phyloP scores from a whole-genome alignment of 2,797 vertebrate genomes.

The Oreonectes daqikongensis region DNA sequence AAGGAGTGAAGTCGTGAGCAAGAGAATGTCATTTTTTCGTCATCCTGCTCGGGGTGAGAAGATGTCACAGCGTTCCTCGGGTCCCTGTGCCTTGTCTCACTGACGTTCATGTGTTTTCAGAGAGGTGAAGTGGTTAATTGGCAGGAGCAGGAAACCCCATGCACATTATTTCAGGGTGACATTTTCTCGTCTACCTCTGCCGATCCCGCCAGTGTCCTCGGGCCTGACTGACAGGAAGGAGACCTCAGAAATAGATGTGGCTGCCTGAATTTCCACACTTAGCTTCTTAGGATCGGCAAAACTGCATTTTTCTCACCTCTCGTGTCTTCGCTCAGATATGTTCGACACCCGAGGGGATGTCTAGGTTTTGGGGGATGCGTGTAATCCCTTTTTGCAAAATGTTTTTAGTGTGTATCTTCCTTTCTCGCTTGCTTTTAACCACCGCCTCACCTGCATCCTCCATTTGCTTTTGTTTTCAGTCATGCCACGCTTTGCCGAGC shows the following conservation, averaged over 20 bases:
- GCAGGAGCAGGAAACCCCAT: conserved; percentile 39
- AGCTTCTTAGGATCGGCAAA: conserved; percentile 37
- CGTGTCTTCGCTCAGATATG: conserved; percentile 32
- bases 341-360: conserved; percentile 28
- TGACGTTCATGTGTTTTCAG: conserved; percentile 50
- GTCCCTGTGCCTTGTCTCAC: neutral
- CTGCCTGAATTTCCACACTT: conserved; percentile 17
- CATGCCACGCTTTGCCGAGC: conserved; percentile 98
- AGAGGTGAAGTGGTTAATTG: conserved; percentile 67
- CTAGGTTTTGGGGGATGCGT: conserved; percentile 28
- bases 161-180: conserved; percentile 55
- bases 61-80: conserved; percentile 6
- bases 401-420: conserved; percentile 20
- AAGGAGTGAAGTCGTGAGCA: neutral
- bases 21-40: neutral
- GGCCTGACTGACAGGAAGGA: conserved; percentile 23
- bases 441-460: neutral
- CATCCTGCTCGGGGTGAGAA: neutral
- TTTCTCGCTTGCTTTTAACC: conserved; percentile 27
- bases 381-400: conserved; percentile 48
- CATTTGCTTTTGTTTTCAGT: conserved; percentile 71
- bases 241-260: conserved; percentile 8
- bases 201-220: conserved; percentile 14
- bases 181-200: conserved; percentile 47
- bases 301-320: conserved; percentile 35